phyloP scores from a whole-genome alignment of 2,113 vertebrate genomes.

The Rana temporaria region DNA sequence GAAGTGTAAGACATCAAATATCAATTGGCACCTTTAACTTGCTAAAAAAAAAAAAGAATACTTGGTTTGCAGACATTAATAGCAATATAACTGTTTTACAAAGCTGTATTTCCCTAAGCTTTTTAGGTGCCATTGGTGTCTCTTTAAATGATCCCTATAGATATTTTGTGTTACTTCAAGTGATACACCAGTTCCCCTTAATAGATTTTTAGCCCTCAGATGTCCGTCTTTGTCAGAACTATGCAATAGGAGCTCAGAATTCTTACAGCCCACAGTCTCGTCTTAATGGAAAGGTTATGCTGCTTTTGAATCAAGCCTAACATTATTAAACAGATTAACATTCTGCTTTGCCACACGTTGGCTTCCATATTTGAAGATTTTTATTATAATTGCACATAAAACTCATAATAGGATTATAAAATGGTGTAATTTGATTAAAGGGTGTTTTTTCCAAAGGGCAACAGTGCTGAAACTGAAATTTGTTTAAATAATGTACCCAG shows the following conservation, averaged over 20 bases:
- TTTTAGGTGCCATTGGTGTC: too few relatives aligned
- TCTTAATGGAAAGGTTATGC: slow-evolving; percentile 35
- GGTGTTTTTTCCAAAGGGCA: slow-evolving; percentile 43
- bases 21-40: too few relatives aligned
- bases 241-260: slow-evolving; percentile 1
- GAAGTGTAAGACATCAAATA: too few relatives aligned
- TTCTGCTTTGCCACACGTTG: slow-evolving; percentile 36
- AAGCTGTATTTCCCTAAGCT: too few relatives aligned
- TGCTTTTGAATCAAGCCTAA: slow-evolving; percentile 42
- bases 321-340: slow-evolving; percentile 52
- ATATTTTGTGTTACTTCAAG: slow-evolving; percentile 13
- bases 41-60: too few relatives aligned
- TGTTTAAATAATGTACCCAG: slow-evolving; percentile 38
- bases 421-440: slow-evolving; percentile 47
- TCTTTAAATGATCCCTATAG: neutral
- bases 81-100: too few relatives aligned
- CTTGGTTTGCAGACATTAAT: too few relatives aligned
- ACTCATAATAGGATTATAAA: slow-evolving; percentile 55
- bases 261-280: neutral
- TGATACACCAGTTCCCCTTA: neutral
- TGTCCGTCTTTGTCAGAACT: slow-evolving; percentile 15
- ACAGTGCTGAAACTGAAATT: slow-evolving; percentile 33
- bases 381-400: slow-evolving; percentile 51
- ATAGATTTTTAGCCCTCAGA: slow-evolving; percentile 16
- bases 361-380: slow-evolving; percentile 41